Evolutionary conservation across 2,888 invertebrate genomes (phyloP), one percentile per base, ranked within the genome.

Genomic region (Neelides folsomi): DNA sequence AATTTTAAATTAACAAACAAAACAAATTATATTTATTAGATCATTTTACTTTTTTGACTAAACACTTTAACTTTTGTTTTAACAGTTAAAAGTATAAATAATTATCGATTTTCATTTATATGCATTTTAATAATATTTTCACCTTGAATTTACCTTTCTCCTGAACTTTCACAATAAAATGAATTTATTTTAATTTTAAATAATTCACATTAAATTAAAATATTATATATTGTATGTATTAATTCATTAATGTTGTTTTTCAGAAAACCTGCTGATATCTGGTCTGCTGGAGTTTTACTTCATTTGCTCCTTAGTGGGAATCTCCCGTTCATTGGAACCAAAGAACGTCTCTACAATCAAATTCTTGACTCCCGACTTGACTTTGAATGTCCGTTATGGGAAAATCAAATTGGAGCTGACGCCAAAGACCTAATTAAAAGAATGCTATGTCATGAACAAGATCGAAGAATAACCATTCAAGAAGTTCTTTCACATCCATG

Each of bases 401-500:
- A 89, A 66, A 80, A 82, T 56, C 54, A 58, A 55, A 84, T 98
- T 66, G 92, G 94, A 67, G 86, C 92, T 64, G 80, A 85, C 55
- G 97, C 93, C 51, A 97, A 95, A 74, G 95, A 98, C 71, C 77
- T 98, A 65, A 82, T 98, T 50, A 82, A 84, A 69, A 81, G 86
- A 68, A 90, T 98, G 92, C 77, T 98, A 62, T 82, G 84, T 16
- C 81, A 87, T 43, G 93, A 97, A 73, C 88, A 88, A 54, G 83
- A 85, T 64, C 86, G 89, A 70, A 78, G 97, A 70, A 84, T 94
- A 68, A 89, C 90, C 53, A 89, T 95, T 68, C 88, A 92, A 69
- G 89, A 95, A 72, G 92, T 94, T 55, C 79, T 98, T 55, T 85
- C 86, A 69, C 98, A 98, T 74, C 84, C 87, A 64, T 98, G 97